A percentile compares a stretch with the other conserved stretches of the same genome.
These are phyloP conservation scores for Trachythela sp. DNA, from an alignment of 64 coral and sea anemone genomes.

Conservation along the genomic window DNA sequence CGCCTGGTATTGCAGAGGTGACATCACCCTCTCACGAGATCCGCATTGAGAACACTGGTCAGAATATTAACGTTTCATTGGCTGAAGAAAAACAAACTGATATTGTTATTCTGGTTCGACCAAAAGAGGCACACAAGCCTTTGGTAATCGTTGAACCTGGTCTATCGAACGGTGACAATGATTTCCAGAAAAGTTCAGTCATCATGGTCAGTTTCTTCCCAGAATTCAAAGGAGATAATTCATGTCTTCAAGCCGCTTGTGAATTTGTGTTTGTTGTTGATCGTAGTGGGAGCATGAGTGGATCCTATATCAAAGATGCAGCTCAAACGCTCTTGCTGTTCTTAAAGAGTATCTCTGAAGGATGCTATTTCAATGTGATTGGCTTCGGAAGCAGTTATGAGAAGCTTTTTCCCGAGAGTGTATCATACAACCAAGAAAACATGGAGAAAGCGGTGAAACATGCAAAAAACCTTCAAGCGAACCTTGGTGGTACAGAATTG, in stretches of 20 bases:
- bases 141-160: conserved; percentile 62
- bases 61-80: not conserved
- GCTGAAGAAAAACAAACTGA: not conserved
- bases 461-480: conserved; percentile 53
- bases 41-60: not conserved
- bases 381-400: conserved; percentile 64
- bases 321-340: conserved; percentile 73
- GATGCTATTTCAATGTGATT: conserved; percentile 83
- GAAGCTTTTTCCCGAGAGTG: conserved; percentile 50
- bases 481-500: conserved; percentile 74
- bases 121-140: not conserved
- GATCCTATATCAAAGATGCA: conserved; percentile 48
- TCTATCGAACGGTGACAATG: conserved; percentile 29
- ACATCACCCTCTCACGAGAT: not conserved
- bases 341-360: conserved; percentile 69
- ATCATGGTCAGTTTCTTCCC: conserved; percentile 94
- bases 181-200: conserved; percentile 57
- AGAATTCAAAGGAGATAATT: conserved; percentile 52
- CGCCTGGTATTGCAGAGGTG: not conserved
- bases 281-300: conserved; percentile 87
- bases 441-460: conserved; percentile 42
- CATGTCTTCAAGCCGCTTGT: conserved; percentile 32
- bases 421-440: conserved; percentile 39
- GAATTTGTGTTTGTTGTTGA: conserved; percentile 91
- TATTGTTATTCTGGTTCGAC: not conserved